Conservation (phyloP, 2,888 invertebrate genomes). For the Hartigia nigra region DNA sequence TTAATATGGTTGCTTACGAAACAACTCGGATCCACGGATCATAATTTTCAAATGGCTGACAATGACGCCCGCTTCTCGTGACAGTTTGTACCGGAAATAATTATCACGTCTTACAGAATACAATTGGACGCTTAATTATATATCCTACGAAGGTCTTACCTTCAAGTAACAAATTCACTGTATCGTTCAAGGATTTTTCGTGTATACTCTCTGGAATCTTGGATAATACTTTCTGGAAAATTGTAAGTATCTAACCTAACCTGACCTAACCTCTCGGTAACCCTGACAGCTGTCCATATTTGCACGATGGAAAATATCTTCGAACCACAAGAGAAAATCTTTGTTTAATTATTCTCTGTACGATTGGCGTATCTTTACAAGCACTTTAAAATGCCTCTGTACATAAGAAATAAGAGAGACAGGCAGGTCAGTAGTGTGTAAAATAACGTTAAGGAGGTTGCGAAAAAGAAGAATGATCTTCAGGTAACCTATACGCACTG, state of each 20-base stretch:
- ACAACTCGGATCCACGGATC: neutral
- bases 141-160: neutral
- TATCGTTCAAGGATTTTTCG: neutral
- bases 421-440: neutral
- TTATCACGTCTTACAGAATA: neutral
- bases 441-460: neutral
- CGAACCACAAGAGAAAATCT: neutral
- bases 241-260: neutral
- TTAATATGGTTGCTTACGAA: neutral
- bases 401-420: neutral
- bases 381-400: neutral
- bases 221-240: neutral
- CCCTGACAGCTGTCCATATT: neutral
- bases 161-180: neutral
- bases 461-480: neutral
- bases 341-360: neutral
- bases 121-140: neutral
- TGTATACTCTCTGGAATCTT: neutral
- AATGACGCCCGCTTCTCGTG: neutral
- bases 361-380: neutral
- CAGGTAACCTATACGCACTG: neutral
- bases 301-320: neutral
- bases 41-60: neutral
- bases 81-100: conserved; percentile 1
- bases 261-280: neutral